Conservation (phyloP, 2,797 vertebrate genomes). For the Distichodus sexfasciatus region DNA sequence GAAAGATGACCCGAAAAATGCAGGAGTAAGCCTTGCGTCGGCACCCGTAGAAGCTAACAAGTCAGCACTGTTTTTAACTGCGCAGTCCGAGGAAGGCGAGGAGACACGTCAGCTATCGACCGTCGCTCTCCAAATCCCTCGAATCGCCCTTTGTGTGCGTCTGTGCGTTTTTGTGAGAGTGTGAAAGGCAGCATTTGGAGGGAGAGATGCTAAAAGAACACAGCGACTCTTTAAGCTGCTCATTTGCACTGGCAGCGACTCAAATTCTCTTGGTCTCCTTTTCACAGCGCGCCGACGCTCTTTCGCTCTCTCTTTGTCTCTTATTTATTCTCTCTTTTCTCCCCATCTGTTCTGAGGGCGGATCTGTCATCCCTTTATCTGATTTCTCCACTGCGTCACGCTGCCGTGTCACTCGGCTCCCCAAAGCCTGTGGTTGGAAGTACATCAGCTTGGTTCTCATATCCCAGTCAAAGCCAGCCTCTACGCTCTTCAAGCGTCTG, state of each 20-base stretch:
- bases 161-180: background rate
- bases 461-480: background rate
- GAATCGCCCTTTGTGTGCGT: slow-evolving; percentile 13
- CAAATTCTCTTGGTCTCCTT: slow-evolving; percentile 24
- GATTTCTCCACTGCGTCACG: no score
- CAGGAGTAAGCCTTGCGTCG: no score
- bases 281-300: background rate
- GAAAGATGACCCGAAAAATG: no score
- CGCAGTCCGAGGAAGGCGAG: background rate
- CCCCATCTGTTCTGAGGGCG: no score
- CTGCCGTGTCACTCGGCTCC: no score
- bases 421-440: no score
- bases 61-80: background rate
- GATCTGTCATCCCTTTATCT: no score
- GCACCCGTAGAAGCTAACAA: no score
- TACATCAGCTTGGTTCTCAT: no score
- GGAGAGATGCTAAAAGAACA: background rate
- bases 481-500: no score
- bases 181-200: background rate
- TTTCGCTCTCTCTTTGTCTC: background rate
- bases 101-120: background rate
- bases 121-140: background rate
- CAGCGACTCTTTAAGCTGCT: background rate
- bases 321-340: slow-evolving; percentile 12
- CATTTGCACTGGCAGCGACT: slow-evolving; percentile 17